Conservation (phyloP, 2,113 vertebrate species). For the Anguilla japonica region DNA sequence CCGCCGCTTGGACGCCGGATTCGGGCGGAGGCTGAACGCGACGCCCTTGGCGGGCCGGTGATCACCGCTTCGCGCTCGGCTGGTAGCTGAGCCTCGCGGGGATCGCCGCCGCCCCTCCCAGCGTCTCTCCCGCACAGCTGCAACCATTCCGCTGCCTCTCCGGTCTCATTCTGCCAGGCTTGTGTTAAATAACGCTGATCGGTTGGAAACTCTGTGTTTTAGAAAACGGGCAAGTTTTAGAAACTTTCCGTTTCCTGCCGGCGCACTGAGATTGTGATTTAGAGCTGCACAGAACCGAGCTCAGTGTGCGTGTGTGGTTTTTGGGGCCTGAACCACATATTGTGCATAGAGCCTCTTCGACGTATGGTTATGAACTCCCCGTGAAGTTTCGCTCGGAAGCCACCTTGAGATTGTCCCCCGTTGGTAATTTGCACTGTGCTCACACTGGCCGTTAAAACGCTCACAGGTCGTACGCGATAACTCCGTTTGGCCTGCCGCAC, state of each 20-base stretch:
- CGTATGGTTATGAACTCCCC: background rate
- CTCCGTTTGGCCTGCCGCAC: no score
- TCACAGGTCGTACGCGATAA: no score
- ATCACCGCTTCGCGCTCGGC: conserved; percentile 19
- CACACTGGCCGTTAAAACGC: no score
- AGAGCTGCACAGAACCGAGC: background rate
- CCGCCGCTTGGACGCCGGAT: background rate
- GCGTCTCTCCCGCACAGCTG: conserved; percentile 26
- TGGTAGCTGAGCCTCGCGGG: conserved; percentile 42
- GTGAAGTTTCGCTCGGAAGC: background rate
- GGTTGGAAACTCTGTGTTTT: conserved; percentile 49
- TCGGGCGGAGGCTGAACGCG: conserved; percentile 11
- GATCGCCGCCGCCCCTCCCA: conserved; percentile 32
- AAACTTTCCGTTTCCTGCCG: conserved; percentile 11
- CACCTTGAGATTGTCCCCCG: background rate
- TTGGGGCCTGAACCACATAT: background rate
- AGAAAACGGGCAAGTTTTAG: conserved; percentile 36
- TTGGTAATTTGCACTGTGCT: background rate
- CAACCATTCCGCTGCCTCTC: conserved; percentile 13
- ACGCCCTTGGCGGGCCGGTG: conserved; percentile 19
- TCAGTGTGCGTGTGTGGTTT: background rate
- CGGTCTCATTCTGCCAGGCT: conserved; percentile 8
- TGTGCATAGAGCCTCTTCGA: background rate
- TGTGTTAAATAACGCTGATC: conserved; percentile 46
- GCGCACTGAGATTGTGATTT: background rate